Base-by-base conservation (phyloP, 2,888 invertebrate species). In the Melinaea menophilus region DNA sequence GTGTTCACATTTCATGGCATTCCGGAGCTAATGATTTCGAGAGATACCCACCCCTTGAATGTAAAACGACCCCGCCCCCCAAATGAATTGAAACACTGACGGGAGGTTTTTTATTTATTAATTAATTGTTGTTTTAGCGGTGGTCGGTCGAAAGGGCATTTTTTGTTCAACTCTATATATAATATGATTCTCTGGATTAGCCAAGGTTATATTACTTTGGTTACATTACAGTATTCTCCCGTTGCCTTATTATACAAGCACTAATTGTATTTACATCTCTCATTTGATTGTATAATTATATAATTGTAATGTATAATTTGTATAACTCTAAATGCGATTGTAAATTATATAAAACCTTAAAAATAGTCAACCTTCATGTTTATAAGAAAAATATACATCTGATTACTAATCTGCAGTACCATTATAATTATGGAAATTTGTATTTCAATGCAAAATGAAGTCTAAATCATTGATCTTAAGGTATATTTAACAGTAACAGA, bases 41-140 rank as follows among this genome's bases (percentile, higher is more conserved):
- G 75, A 84, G 78, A 85, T 86, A 88, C 72, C 90, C 90, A 88
- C 90, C 90, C 90, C 88, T 83, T 90, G 88, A 90, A 90, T 90
- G 88, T 90, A 88, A 89, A 89, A 78, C 81, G 86, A 82, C 85
- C 72, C 88, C 90, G 90, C 90, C 90, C 85, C 79, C 70, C 73
- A 79, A 88, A 88, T 88, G 88, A 89, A 89, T 88, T 90, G 90
- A 90, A 90, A 90, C 88, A 88, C 87, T 82, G 87, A 76, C 79
- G 71, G 73, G 76, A 71, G 69, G 68, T 74, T 82, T 74, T 82
- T 85, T 87, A 81, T 78, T 80, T 83, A 83, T 84, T 84, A 82
- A 82, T 89, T 89, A 88, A 88, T 89, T 88, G 86, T 86, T 84
- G 82, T 88, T 88, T 68, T 62, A 62, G 41, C 47, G 85, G 83